Percentiles rank a stretch among this genome's conserved stretches.
Evolutionary conservation across 1,140 invertebrate species (phyloP).

Genomic region (Zophobas atratus): DNA sequence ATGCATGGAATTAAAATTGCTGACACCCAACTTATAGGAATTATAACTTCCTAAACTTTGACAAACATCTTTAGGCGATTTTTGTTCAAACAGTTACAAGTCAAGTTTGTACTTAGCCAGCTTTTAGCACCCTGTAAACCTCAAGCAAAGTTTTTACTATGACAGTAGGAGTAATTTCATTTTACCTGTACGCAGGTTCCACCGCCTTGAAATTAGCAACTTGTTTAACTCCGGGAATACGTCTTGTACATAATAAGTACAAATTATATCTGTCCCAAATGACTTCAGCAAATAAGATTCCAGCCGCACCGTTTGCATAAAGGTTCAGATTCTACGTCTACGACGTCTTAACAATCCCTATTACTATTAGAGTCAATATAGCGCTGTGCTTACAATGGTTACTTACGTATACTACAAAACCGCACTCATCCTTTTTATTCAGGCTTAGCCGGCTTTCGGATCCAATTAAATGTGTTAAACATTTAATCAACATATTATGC

Average conservation of each 20-base stretch:
- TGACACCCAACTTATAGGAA: neutral
- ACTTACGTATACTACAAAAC: constrained; percentile 11
- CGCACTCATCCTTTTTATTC: constrained; percentile 26
- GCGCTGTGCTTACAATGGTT: neutral
- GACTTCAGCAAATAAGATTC: constrained; percentile 33
- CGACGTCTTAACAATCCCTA: constrained; percentile 35
- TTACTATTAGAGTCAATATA: constrained; percentile 38
- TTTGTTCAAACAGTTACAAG: neutral
- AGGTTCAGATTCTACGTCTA: constrained; percentile 7
- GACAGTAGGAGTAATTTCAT: too few relatives aligned
- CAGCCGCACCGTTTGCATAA: constrained; percentile 24
- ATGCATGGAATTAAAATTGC: constrained; percentile 13
- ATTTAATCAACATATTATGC: constrained; percentile 28
- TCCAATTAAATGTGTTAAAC: constrained; percentile 27
- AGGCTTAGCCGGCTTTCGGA: constrained; percentile 21
- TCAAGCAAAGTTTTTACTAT: too few relatives aligned
- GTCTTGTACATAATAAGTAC: constrained; percentile 3
- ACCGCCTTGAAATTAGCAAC: constrained; percentile 6
- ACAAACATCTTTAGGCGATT: neutral
- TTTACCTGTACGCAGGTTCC: neutral
- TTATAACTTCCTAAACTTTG: neutral
- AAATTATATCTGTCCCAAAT: constrained; percentile 33
- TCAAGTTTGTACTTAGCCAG: too few relatives aligned
- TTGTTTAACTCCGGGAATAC: constrained; percentile 18
- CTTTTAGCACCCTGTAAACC: too few relatives aligned